These are phyloP conservation scores for Drosophila barbarae DNA, from an alignment of 2,888 invertebrate species.

Conservation along the genomic window DNA sequence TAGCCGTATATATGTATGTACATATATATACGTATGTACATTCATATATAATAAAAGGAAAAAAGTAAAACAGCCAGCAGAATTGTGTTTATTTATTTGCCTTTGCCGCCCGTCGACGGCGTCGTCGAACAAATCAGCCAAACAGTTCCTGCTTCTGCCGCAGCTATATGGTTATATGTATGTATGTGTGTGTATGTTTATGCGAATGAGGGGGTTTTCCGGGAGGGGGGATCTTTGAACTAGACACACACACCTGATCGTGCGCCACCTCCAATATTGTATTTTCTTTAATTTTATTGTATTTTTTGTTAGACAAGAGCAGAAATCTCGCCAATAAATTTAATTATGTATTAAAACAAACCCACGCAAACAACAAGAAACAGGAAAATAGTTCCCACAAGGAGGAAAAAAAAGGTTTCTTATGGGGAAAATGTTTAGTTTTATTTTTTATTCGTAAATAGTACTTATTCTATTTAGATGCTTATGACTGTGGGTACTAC, in stretches of 20 bases:
- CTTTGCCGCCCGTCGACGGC: conserved; percentile 39
- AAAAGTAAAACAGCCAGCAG: conserved; percentile 49
- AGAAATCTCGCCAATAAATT: conserved; percentile 56
- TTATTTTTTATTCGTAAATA: neutral
- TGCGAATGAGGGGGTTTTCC: conserved; percentile 2
- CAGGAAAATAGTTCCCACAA: neutral
- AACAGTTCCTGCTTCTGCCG: conserved; percentile 73
- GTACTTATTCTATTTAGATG: neutral
- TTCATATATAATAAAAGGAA: conserved; percentile 22
- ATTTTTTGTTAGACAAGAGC: conserved; percentile 19
- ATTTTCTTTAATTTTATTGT: neutral
- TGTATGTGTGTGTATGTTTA: neutral
- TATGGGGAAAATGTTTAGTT: neutral
- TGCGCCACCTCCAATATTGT: conserved; percentile 32
- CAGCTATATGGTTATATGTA: conserved; percentile 7
- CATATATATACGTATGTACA: neutral
- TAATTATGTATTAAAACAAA: conserved; percentile 37
- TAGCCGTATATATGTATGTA: conserved; percentile 2
- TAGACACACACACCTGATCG: conserved; percentile 68
- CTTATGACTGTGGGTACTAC: conserved; percentile 24
- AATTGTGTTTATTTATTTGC: conserved; percentile 69
- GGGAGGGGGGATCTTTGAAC: conserved; percentile 31
- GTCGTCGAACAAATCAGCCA: conserved; percentile 54
- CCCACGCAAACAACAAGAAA: neutral
- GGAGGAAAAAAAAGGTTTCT: neutral